These are phyloP conservation scores for Polymixis flavicincta DNA, from an alignment of 2,888 invertebrate species.

Conservation along the genomic window DNA sequence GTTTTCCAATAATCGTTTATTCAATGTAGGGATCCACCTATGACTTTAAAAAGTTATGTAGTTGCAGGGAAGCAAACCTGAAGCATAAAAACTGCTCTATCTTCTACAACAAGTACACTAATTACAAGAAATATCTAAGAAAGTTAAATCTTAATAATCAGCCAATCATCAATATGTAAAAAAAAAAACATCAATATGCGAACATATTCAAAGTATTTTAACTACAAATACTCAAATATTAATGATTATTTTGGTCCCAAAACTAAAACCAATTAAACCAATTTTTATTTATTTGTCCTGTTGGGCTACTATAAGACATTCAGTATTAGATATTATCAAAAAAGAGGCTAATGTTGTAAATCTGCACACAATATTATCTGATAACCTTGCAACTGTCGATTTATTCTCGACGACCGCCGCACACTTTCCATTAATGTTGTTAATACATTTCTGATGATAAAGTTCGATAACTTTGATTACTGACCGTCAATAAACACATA, in stretches of 20 bases:
- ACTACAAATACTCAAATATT: background rate
- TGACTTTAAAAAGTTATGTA: background rate
- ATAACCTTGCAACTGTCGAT: background rate
- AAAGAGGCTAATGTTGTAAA: background rate
- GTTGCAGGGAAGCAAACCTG: background rate
- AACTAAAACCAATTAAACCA: background rate
- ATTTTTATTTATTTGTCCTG: background rate
- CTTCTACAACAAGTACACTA: background rate
- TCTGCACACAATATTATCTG: background rate
- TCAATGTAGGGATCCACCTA: background rate
- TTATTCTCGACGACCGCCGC: background rate
- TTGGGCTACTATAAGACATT: background rate
- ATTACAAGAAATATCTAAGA: background rate
- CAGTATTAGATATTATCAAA: background rate
- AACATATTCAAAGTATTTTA: too few relatives aligned
- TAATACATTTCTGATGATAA: conserved; percentile 16
- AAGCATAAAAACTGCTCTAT: background rate
- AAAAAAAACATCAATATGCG: too few relatives aligned
- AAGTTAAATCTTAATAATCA: background rate
- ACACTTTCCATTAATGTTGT: background rate
- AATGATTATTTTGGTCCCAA: background rate
- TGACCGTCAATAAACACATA: background rate
- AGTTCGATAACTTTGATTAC: conserved; percentile 14
- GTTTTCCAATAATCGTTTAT: background rate
- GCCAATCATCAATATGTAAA: too few relatives aligned